Evolutionary conservation across 2,888 invertebrate genomes (phyloP), one percentile per base, ranked within the genome.

Genomic region (Acronicta leporina): DNA sequence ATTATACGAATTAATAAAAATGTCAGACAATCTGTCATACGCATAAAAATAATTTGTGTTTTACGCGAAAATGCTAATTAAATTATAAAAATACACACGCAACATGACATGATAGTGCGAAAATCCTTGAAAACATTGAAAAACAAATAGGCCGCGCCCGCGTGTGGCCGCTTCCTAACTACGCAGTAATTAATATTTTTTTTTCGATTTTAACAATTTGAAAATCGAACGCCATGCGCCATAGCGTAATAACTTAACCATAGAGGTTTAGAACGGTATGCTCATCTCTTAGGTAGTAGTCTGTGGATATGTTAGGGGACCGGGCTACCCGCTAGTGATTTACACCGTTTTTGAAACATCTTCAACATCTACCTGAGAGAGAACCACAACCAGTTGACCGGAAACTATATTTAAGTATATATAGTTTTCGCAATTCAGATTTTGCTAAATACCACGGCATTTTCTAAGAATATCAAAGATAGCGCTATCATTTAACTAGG

Each of bases 401-500:
- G n/a, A n/a, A n/a, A n/a, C n/a, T n/a, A n/a, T n/a, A n/a, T n/a
- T n/a, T 27, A 7, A 27, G 7, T 4, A 20, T 20, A 20, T 4
- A 3, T 20, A 20, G 20, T 1, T 30, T 30, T 30, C 30, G 30
- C 13, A 25, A 14, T 30, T 46, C 10, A 33, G 33, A 46, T 46
- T 46, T 46, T 30, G 30, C 33, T 15, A 33, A 11, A 46, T 5
- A 2, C n/a, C 5, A 13, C 6, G 5, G 13, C 8, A 51, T 51
- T 51, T 30, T 9, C 5, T 16, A 67, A 49, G 51, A 71, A 71
- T 65, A 51, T 4, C 7, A 38, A 10, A 60, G 64, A 60, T 64
- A 64, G 9, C 51, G 46, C 51, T 77, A 75, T 70, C 74, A 59
- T 14, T 40, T 10, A 59, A 63, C 56, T 50, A 59, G 45, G 53